Percentiles rank a stretch among this genome's conserved stretches.
These are phyloP conservation scores for Brevimyrus niger DNA, from an alignment of 2,113 vertebrate species.

Conservation along the genomic window DNA sequence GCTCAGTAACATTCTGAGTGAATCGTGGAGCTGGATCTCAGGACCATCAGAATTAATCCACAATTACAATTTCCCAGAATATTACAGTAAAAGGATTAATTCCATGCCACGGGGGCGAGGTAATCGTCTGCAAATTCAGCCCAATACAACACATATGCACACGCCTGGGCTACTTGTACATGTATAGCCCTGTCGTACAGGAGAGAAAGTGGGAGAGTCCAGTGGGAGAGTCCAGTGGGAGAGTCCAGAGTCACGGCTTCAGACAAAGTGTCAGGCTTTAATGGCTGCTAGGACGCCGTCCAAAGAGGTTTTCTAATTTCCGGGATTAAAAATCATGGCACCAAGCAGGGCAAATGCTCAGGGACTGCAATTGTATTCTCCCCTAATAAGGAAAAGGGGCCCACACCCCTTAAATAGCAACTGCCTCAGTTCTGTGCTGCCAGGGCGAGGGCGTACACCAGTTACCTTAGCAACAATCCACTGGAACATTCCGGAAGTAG, in stretches of 20 bases:
- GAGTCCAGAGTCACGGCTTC: too few relatives aligned
- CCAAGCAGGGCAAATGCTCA: background rate
- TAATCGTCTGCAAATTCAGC: too few relatives aligned
- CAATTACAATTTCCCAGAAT: too few relatives aligned
- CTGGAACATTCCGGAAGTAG: background rate
- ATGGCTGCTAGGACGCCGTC: background rate
- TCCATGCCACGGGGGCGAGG: too few relatives aligned
- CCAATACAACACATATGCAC: background rate
- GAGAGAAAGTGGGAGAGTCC: background rate
- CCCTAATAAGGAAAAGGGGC: background rate
- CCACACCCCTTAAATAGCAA: background rate
- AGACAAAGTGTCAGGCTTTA: background rate
- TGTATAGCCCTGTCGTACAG: background rate
- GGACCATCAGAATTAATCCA: too few relatives aligned
- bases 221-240: too few relatives aligned
- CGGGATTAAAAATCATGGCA: background rate
- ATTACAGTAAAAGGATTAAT: too few relatives aligned
- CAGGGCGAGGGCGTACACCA: background rate
- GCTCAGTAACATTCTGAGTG: too few relatives aligned
- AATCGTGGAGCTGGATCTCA: too few relatives aligned
- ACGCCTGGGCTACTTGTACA: background rate
- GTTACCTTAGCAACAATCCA: constrained; percentile 21
- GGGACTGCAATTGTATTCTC: background rate
- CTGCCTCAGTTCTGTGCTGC: background rate
- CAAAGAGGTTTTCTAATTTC: background rate